Evolutionary conservation across 2,797 vertebrate genomes (phyloP).

Genomic region (Rachycentron canadum): DNA sequence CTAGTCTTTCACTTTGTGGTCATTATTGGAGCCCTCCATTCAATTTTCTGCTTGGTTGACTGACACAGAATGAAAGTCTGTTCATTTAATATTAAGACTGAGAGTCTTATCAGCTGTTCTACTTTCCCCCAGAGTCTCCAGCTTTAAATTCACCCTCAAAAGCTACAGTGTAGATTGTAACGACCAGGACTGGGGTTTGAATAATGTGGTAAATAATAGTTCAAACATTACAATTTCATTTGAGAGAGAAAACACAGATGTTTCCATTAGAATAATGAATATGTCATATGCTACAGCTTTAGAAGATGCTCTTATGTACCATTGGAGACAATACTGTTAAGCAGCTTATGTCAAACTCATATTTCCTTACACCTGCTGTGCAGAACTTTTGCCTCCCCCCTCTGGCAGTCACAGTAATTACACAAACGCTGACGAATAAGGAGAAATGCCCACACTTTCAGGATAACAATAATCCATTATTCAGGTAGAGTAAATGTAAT

Average conservation of each 20-base stretch:
- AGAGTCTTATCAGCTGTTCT: constrained; percentile 5
- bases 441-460: too few species aligned
- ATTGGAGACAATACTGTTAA: background rate
- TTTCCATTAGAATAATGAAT: background rate
- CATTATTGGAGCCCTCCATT: constrained; percentile 23
- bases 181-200: background rate
- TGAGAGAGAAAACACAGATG: background rate
- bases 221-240: background rate
- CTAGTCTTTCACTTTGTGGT: background rate
- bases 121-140: background rate
- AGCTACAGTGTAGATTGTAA: background rate
- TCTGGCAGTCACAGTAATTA: too few species aligned
- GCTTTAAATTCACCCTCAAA: constrained; percentile 5
- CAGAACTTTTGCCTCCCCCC: too few species aligned
- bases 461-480: too few species aligned
- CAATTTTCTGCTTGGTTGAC: constrained; percentile 44
- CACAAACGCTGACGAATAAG: too few species aligned
- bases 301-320: background rate
- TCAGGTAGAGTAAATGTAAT: too few species aligned
- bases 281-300: background rate
- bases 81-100: constrained; percentile 24
- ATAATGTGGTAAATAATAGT: background rate
- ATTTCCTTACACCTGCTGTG: too few species aligned
- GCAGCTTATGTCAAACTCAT: too few species aligned
- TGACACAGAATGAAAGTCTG: constrained; percentile 19